Evolutionary conservation across 53 echinoderm and acorn worm species (phyloP), one percentile per base, ranked within the genome.

Genomic region (Mesocentrotus franciscanus): DNA sequence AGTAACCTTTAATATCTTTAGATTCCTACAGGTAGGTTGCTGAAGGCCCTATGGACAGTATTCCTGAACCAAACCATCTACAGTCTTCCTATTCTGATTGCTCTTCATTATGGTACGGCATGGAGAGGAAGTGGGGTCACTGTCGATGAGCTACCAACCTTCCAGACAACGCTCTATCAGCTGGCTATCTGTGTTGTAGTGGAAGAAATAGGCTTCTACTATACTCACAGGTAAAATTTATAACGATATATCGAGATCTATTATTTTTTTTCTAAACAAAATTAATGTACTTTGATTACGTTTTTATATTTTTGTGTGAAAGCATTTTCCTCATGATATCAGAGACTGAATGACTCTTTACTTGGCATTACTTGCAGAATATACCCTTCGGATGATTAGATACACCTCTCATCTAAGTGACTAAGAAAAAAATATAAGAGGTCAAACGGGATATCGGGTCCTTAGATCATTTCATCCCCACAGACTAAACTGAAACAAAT

Each of bases 131-230:
- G 96, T 30, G 92, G 96, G 76, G 85, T 95, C 89, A 76, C 78
- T 26, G 96, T 96, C 8, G 79, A 92, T 20, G 99, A 98, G 32
- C 96, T 98, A 56, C 99, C 99, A 12, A 98, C 98, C 13, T 96
- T 98, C 91, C 92, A 96, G 57, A 96, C 97, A 96, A 96, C 97
- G 24, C 92, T 98, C 68, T 78, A 96, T 26, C 98, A 98, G 79
- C 68, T 97, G 60, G 92, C 95, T 49, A 96, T 98, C 24, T 98
- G 96, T 92, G 95, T 96, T 24, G 93, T 98, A 91, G 95, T 98
- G 59, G 99, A 98, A 94, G 99, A 98, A 90, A 98, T 98, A 30
- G 99, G 99, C 42, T 98, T 98, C 92, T 98, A 98, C 85, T 98
- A 98, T 95, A 83, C 76, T 8, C 99, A 98, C 96, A 98, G 99